A percentile compares a stretch with the other conserved stretches of the same genome.
Conservation (phyloP, 2,888 invertebrate genomes). For the Nebria salina region DNA sequence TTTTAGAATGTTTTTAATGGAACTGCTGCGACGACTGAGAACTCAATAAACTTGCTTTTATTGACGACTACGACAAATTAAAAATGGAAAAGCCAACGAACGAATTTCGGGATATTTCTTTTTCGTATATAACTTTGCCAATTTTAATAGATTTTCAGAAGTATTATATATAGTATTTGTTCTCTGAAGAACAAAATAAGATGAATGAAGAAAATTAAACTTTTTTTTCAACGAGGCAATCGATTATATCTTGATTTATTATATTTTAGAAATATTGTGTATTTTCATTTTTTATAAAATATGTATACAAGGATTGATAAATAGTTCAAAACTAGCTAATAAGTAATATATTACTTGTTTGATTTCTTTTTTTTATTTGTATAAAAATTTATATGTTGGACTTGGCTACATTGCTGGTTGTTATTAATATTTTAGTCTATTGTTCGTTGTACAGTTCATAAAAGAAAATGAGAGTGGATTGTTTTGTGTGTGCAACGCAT, state of each 20-base stretch:
- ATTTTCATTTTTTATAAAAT: too few relatives aligned
- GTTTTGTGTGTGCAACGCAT: not conserved
- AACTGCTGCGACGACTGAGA: slow-evolving; percentile 22
- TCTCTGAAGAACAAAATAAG: slow-evolving; percentile 15
- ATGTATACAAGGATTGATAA: too few relatives aligned
- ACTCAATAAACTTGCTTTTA: slow-evolving; percentile 45
- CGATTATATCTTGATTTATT: slow-evolving; percentile 18
- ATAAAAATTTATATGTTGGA: too few relatives aligned
- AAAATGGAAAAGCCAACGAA: slow-evolving; percentile 9
- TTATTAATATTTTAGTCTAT: not conserved
- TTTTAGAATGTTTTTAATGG: slow-evolving; percentile 35
- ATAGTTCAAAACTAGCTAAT: too few relatives aligned
- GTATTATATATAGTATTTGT: not conserved
- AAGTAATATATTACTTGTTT: too few relatives aligned
- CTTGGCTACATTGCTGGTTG: not conserved
- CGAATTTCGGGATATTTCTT: not conserved
- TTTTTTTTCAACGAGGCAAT: slow-evolving; percentile 22
- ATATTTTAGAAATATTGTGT: not conserved
- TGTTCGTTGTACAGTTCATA: not conserved
- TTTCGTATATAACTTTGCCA: not conserved
- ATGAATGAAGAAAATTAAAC: slow-evolving; percentile 40
- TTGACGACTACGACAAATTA: slow-evolving; percentile 34
- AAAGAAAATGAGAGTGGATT: not conserved
- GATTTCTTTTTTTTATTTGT: too few relatives aligned
- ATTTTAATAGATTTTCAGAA: not conserved